Conservation (phyloP, 2,113 vertebrate genomes). For the Sorex araneus region DNA sequence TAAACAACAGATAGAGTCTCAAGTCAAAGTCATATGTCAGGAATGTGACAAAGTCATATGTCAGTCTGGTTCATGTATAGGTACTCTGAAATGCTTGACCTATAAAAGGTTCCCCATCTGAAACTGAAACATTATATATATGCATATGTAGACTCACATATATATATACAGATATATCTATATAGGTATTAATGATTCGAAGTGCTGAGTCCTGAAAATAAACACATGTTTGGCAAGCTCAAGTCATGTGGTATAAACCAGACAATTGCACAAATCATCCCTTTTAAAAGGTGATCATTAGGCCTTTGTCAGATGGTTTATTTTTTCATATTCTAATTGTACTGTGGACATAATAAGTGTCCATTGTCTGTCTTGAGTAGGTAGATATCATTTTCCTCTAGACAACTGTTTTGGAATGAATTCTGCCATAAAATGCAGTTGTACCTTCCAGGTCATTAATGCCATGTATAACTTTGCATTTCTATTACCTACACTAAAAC, state of each 20-base stretch:
- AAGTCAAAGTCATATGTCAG: background rate
- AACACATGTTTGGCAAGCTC: background rate
- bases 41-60: background rate
- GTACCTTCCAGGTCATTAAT: conserved; percentile 60
- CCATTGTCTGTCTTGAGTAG: background rate
- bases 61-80: background rate
- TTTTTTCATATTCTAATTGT: background rate
- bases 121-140: background rate
- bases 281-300: background rate
- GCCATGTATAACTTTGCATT: conserved; percentile 21
- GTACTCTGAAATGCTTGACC: background rate
- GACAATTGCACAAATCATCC: background rate
- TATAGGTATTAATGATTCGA: background rate
- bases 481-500: conserved; percentile 65
- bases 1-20: background rate
- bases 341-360: background rate
- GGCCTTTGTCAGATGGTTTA: background rate
- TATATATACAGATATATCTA: background rate
- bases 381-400: background rate
- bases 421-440: conserved; percentile 45
- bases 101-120: background rate
- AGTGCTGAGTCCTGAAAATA: background rate
- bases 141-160: too few relatives aligned
- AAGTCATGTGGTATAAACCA: background rate
- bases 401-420: conserved; percentile 37